Base-by-base conservation (phyloP, 30 jellyfish, hydroid and myxozoan genomes). In the Pelagia noctiluca region DNA sequence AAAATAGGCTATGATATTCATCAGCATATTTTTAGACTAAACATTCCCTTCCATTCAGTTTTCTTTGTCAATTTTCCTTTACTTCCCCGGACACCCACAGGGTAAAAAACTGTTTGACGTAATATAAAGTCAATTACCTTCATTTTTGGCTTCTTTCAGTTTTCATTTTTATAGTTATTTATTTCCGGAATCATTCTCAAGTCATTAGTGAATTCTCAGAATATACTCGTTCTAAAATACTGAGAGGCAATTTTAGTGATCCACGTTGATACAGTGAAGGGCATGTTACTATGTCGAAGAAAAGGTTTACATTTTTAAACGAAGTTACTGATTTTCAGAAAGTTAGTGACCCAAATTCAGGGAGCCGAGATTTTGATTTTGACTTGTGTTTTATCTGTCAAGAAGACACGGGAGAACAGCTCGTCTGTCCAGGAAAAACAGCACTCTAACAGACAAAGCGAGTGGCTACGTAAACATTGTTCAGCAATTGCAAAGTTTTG, bases 361-460 rank as follows among this genome's bases (percentile, higher is more conserved):
- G 16, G 16, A 54, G 21, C 11, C 57, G 16, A 42, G 57, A 42
- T 42, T 42, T 42, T 42, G 57, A 42, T 42, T 42, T 42, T 42
- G 68, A 52, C 68, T 8, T 3, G 25, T 52, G 68, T n/a, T 52
- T 52, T 52, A 52, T 52, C 2, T 52, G 25, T 52, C 68, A 52
- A 52, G 68, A 52, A 52, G 29, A 2, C 16, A 52, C 12, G 25
- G 12, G 25, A 52, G 68, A 52, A 52, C 12, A 8, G 25, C 25
- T 52, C 2, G 68, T 3, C 12, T 52, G 68, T n/a, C 68, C 68
- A 52, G 68, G 29, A 52, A 52, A n/a, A 52, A 52, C 2, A 52
- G 68, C 25, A 52, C 68, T 29, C 68, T 3, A 24, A 4, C 76
- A 10, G 25, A 52, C 25, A 52, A 52, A 52, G 68, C 25, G 12